Conservation (phyloP, 2,113 vertebrate species). For the Corythaeola cristata region DNA sequence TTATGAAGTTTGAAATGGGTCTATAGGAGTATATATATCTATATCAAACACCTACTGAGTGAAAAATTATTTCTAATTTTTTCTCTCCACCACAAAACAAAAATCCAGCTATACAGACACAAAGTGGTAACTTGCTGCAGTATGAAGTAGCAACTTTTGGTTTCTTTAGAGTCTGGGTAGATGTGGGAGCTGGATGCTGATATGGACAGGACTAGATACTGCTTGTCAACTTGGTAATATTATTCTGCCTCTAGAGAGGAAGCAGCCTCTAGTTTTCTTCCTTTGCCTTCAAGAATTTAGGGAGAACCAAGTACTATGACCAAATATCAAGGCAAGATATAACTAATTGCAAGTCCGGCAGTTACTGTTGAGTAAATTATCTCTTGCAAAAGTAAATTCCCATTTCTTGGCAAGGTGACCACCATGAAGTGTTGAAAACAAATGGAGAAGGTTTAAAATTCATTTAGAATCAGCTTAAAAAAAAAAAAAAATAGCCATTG, state of each 20-base stretch:
- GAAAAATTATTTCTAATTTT: neutral
- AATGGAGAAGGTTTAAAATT: neutral
- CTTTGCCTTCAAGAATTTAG: neutral
- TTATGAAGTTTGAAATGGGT: neutral
- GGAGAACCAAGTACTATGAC: neutral
- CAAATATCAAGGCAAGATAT: neutral
- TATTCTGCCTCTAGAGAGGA: neutral
- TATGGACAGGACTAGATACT: neutral
- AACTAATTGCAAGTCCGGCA: neutral
- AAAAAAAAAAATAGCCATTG: accelerated
- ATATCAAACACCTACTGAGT: neutral
- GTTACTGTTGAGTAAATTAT: neutral
- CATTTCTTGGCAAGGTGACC: neutral
- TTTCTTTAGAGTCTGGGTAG: neutral
- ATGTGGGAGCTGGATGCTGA: neutral
- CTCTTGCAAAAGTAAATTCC: neutral
- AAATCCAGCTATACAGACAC: neutral
- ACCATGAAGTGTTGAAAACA: neutral
- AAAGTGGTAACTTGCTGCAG: neutral
- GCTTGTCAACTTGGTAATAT: neutral
- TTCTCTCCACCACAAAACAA: neutral
- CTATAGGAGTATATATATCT: neutral
- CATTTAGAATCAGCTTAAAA: neutral
- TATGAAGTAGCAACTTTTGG: neutral
- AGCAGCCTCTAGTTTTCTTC: neutral